A percentile compares a stretch with the other conserved stretches of the same genome.
Evolutionary conservation across 2,113 vertebrate species (phyloP).

Genomic region (Protomyctophum bolini): DNA sequence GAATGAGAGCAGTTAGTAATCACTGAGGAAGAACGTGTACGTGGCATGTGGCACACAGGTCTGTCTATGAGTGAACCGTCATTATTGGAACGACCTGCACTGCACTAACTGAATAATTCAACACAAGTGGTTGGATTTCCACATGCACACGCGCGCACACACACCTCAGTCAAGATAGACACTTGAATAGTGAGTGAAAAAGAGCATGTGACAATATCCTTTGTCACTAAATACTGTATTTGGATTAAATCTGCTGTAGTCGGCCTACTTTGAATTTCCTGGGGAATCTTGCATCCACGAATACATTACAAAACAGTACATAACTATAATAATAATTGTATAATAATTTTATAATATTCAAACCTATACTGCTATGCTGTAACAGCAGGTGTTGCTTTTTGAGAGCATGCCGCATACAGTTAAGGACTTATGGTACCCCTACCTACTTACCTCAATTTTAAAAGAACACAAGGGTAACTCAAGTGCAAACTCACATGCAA

Average conservation of each 20-base stretch:
- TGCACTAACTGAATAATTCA: slow-evolving; percentile 72
- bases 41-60: not conserved
- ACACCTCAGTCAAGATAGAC: too few relatives aligned
- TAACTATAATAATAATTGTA: too few relatives aligned
- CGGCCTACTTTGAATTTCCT: too few relatives aligned
- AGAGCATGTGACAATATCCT: not conserved
- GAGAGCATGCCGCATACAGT: not conserved
- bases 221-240: too few relatives aligned
- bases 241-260: too few relatives aligned
- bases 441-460: not conserved
- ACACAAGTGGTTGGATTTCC: slow-evolving; percentile 49
- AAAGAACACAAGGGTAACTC: not conserved
- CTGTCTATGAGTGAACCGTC: slow-evolving; percentile 33
- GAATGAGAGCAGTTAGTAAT: too few relatives aligned
- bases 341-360: too few relatives aligned
- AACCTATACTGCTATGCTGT: too few relatives aligned
- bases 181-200: slow-evolving; percentile 17
- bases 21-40: slow-evolving; percentile 14
- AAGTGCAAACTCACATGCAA: not conserved
- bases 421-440: not conserved
- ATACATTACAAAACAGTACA: too few relatives aligned
- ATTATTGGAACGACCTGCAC: slow-evolving; percentile 37
- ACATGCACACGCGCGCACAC: slow-evolving; percentile 42
- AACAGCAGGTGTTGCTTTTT: not conserved
- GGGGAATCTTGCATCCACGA: too few relatives aligned